These are phyloP conservation scores for Aplochiton taeniatus DNA, from an alignment of 2,797 vertebrate genomes.

Conservation along the genomic window DNA sequence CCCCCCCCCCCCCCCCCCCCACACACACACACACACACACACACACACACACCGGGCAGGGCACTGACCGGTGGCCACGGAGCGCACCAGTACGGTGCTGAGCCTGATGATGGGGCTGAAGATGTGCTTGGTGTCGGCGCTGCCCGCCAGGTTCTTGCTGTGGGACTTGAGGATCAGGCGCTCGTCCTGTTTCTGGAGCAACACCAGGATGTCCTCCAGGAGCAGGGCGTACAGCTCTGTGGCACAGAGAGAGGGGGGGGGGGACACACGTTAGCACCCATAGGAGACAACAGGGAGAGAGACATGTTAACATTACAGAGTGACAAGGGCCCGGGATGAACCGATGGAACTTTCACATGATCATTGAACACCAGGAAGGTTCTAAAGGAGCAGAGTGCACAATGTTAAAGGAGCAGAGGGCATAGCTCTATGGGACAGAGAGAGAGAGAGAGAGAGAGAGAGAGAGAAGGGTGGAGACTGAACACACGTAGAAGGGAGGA, in stretches of 20 bases:
- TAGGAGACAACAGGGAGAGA: no score
- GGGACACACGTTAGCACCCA: background rate
- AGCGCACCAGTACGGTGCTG: slow-evolving; percentile 92
- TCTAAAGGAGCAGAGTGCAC: no score
- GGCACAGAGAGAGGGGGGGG: background rate
- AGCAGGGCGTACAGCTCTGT: slow-evolving; percentile 66
- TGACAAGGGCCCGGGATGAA: no score
- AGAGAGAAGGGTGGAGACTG: no score
- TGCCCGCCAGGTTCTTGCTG: slow-evolving; percentile 91
- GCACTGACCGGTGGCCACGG: slow-evolving; percentile 91
- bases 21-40: no score
- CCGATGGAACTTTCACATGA: no score
- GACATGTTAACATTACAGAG: no score
- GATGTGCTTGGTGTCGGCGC: slow-evolving; percentile 88
- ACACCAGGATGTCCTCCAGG: slow-evolving; percentile 94
- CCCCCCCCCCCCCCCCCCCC: no score
- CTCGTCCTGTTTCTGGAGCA: slow-evolving; percentile 96
- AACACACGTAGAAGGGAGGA: no score
- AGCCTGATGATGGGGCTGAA: slow-evolving; percentile 97
- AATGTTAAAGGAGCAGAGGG: slow-evolving; percentile 62
- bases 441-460: background rate
- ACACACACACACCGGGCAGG: no score
- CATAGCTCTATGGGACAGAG: background rate
- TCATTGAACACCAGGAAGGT: no score
- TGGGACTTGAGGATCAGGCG: slow-evolving; percentile 92